phyloP scores from a whole-genome alignment of 2,113 vertebrate genomes.

The Prinia subflava region DNA sequence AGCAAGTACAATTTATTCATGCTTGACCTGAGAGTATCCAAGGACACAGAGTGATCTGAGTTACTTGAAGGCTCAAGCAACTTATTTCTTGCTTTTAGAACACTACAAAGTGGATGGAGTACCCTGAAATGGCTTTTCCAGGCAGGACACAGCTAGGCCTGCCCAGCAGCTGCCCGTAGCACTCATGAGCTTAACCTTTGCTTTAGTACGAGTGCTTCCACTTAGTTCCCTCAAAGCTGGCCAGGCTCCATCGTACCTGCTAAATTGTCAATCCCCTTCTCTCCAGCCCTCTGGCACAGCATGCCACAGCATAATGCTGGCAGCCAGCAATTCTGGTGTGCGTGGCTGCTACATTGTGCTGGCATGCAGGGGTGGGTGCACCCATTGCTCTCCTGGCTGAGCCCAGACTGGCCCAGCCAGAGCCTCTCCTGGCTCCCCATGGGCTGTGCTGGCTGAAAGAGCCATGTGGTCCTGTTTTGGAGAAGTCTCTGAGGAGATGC shows the following conservation, averaged over 20 bases:
- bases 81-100: not conserved
- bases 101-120: not conserved
- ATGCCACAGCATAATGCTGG: rapidly evolving
- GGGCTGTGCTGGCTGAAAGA: not conserved
- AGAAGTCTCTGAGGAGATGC: not conserved
- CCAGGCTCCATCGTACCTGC: rapidly evolving
- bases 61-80: not conserved
- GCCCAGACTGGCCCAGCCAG: not conserved
- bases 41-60: not conserved
- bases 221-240: not conserved
- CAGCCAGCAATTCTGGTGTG: not conserved
- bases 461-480: not conserved
- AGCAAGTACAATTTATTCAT: not conserved
- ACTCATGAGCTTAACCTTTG: not conserved
- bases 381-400: not conserved
- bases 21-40: not conserved
- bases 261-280: not conserved
- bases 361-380: not conserved
- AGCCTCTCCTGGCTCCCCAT: not conserved
- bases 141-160: not conserved
- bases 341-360: not conserved
- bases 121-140: not conserved
- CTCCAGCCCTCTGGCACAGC: not conserved
- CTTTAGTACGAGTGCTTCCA: rapidly evolving
- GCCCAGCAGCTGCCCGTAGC: rapidly evolving